phyloP scores from a whole-genome alignment of 2,113 vertebrate species.

The Lipophrys pholis region DNA sequence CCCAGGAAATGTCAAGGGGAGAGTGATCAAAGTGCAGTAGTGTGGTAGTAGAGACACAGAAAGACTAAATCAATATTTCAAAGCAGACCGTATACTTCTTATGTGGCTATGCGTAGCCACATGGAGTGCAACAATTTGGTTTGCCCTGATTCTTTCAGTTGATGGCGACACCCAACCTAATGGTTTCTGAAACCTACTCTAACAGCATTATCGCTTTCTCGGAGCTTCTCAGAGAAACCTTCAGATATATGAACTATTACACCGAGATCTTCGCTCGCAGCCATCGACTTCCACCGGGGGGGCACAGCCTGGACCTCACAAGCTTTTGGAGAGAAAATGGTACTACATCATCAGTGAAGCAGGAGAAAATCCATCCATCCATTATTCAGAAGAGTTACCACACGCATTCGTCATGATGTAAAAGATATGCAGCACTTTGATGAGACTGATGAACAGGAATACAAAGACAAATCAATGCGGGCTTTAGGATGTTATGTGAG shows the following conservation, averaged over 20 bases:
- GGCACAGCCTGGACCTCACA: slow-evolving; percentile 15
- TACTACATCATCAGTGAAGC: slow-evolving; percentile 36
- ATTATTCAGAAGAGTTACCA: slow-evolving; percentile 57
- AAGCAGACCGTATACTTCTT: slow-evolving; percentile 27
- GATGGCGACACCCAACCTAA: slow-evolving; percentile 57
- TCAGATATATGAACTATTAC: slow-evolving; percentile 19
- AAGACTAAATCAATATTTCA: slow-evolving; percentile 70
- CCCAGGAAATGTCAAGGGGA: neutral
- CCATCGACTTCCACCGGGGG: slow-evolving; percentile 45
- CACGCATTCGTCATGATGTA: slow-evolving; percentile 42
- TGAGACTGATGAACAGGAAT: slow-evolving; percentile 30
- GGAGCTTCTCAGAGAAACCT: slow-evolving; percentile 15
- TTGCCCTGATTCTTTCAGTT: slow-evolving; percentile 64
- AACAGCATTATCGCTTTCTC: slow-evolving; percentile 33
- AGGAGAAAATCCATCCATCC: slow-evolving; percentile 37
- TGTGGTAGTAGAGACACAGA: slow-evolving; percentile 28
- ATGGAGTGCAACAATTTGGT: slow-evolving; percentile 25
- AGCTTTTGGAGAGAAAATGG: slow-evolving; percentile 37
- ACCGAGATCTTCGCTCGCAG: slow-evolving; percentile 8
- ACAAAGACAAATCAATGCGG: neutral
- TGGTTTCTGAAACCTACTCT: slow-evolving; percentile 42
- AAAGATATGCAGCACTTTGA: slow-evolving; percentile 34
- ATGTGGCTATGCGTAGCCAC: slow-evolving; percentile 6
- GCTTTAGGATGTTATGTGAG: neutral
- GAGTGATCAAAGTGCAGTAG: slow-evolving; percentile 14